These are phyloP conservation scores for Cacoxenus indagator DNA, from an alignment of 2,888 invertebrate genomes.

Conservation along the genomic window DNA sequence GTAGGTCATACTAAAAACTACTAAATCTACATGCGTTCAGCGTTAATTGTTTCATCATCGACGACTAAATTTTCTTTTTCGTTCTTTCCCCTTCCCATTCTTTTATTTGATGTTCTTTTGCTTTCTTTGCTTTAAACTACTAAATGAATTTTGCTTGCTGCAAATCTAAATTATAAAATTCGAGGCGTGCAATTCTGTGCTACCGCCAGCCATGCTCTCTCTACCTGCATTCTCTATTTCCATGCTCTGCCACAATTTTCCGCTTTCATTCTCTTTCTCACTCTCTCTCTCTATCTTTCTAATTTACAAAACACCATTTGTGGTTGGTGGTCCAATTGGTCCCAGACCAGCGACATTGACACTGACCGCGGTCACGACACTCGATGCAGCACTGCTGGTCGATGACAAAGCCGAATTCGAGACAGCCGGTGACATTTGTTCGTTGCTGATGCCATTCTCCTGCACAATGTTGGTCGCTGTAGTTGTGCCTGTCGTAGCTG, in stretches of 20 bases:
- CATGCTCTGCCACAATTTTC: no score
- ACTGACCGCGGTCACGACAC: constrained; percentile 46
- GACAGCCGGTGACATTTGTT: constrained; percentile 53
- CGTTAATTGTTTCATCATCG: not conserved
- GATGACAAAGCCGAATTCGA: constrained; percentile 54
- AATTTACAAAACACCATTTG: constrained; percentile 69
- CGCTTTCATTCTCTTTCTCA: not conserved
- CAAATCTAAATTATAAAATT: constrained; percentile 50
- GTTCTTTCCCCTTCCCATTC: constrained; percentile 25
- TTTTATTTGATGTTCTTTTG: constrained; percentile 6
- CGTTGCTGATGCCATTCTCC: constrained; percentile 52
- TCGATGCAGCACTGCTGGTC: constrained; percentile 35
- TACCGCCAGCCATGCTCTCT: not conserved
- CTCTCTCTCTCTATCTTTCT: not conserved
- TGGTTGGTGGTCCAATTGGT: constrained; percentile 70
- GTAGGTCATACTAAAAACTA: not conserved
- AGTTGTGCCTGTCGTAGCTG: constrained; percentile 36
- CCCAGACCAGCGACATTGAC: constrained; percentile 56
- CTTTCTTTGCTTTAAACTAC: no score
- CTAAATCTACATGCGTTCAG: not conserved
- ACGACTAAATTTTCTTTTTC: constrained; percentile 28
- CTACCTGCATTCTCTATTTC: no score
- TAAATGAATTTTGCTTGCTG: constrained; percentile 23
- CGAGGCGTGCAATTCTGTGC: constrained; percentile 27
- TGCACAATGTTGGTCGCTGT: constrained; percentile 44